Percentiles rank a stretch among this genome's conserved stretches.
These are phyloP conservation scores for Himalopsyche anomala DNA, from an alignment of 2,888 invertebrate genomes.

Conservation along the genomic window DNA sequence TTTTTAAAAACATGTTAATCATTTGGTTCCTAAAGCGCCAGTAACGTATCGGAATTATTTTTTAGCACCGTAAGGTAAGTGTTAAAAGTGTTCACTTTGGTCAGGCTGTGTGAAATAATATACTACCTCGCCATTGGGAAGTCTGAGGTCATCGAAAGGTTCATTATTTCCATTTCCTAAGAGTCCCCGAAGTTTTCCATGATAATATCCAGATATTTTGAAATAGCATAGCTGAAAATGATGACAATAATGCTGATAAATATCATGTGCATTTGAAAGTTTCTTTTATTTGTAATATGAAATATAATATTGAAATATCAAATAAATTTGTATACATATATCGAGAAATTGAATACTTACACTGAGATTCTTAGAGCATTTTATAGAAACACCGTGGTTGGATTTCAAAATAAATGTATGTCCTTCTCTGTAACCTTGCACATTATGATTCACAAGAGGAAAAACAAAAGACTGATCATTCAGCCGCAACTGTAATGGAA, in stretches of 20 bases:
- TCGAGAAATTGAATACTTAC: neutral
- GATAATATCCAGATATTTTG: constrained; percentile 89
- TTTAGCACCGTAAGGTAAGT: too few relatives aligned
- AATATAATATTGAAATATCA: too few relatives aligned
- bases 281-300: too few relatives aligned
- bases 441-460: constrained; percentile 38
- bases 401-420: neutral
- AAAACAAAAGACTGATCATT: neutral
- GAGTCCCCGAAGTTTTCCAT: constrained; percentile 89
- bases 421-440: constrained; percentile 26
- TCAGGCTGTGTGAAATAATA: neutral
- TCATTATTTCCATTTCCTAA: constrained; percentile 94
- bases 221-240: constrained; percentile 78
- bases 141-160: constrained; percentile 87
- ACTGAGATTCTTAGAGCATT: neutral
- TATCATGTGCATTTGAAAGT: too few relatives aligned
- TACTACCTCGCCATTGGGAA: constrained; percentile 85
- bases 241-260: neutral
- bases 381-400: neutral
- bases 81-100: too few relatives aligned
- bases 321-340: too few relatives aligned
- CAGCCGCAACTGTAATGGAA: too few relatives aligned
- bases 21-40: too few relatives aligned
- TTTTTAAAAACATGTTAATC: too few relatives aligned
- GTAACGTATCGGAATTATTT: too few relatives aligned